phyloP scores from a whole-genome alignment of 2,797 vertebrate genomes.

The Trematomus bernacchii region DNA sequence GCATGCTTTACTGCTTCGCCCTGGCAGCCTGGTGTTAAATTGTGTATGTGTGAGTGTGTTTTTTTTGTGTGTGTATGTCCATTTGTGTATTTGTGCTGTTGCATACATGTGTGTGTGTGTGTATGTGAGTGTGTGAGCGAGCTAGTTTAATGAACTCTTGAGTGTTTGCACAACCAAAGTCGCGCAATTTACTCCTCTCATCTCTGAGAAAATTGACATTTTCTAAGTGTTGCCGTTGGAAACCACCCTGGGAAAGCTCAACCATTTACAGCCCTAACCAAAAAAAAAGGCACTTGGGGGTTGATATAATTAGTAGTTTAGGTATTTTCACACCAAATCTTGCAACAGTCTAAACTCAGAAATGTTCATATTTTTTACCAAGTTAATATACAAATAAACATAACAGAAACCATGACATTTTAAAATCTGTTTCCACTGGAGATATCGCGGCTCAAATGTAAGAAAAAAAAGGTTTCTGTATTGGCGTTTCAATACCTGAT shows the following conservation, averaged over 20 bases:
- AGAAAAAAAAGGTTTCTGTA: conserved; percentile 22
- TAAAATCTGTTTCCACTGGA: conserved; percentile 16
- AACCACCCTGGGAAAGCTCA: conserved; percentile 76
- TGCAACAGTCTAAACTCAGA: background rate
- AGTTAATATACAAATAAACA: background rate
- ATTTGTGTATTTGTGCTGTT: conserved; percentile 19
- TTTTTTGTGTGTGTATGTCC: conserved; percentile 33
- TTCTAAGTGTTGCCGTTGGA: conserved; percentile 73
- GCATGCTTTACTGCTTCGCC: conserved; percentile 44
- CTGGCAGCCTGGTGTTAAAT: conserved; percentile 45
- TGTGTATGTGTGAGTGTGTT: conserved; percentile 13
- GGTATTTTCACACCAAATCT: conserved; percentile 34
- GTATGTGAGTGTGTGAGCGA: conserved; percentile 18
- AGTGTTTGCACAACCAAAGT: conserved; percentile 75
- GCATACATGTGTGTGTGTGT: conserved; percentile 15
- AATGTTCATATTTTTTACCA: too few relatives aligned
- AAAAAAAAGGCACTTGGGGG: conserved; percentile 16
- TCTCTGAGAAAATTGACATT: conserved; percentile 73
- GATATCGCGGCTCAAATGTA: conserved; percentile 3
- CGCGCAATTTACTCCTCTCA: conserved; percentile 66
- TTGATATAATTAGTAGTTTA: conserved; percentile 50
- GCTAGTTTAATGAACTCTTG: conserved; percentile 70
- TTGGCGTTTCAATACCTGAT: conserved; percentile 29
- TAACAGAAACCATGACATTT: conserved; percentile 25
- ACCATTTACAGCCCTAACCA: conserved; percentile 54